These are phyloP conservation scores for Cristatella mucedo DNA, from an alignment of 2,888 invertebrate genomes.

Conservation along the genomic window DNA sequence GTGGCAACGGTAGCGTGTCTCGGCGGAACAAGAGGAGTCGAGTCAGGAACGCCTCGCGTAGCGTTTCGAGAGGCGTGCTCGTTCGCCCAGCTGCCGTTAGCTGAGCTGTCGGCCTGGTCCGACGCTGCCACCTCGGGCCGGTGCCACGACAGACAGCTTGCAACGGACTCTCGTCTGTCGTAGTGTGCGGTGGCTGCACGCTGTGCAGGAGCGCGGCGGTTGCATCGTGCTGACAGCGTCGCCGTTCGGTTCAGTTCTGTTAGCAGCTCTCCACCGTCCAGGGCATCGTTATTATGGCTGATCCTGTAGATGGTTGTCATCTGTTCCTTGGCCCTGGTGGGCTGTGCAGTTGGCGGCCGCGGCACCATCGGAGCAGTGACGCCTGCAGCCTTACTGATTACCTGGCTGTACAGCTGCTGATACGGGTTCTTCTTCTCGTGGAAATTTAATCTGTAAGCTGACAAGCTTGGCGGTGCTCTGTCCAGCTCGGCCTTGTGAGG, in stretches of 20 bases:
- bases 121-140: no score
- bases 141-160: constrained; percentile 27
- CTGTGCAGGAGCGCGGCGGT: constrained; percentile 10
- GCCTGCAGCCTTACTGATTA: no score
- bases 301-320: constrained; percentile 4
- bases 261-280: no score
- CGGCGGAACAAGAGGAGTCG: no score
- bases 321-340: background rate
- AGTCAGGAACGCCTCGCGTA: no score
- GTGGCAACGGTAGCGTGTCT: no score
- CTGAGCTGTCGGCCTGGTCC: no score
- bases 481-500: constrained; percentile 20
- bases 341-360: background rate
- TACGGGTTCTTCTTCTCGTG: constrained; percentile 14
- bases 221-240: constrained; percentile 3
- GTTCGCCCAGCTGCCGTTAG: no score
- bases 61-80: no score
- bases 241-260: constrained; percentile 2
- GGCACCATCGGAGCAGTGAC: constrained; percentile 1
- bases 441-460: constrained; percentile 25
- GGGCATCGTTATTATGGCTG: constrained; percentile 2
- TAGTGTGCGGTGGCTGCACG: constrained; percentile 18
- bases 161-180: constrained; percentile 21
- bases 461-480: constrained; percentile 18
- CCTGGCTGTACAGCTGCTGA: background rate